phyloP scores from a whole-genome alignment of 2,888 invertebrate genomes.

The Hirtodrosophila histrioides region DNA sequence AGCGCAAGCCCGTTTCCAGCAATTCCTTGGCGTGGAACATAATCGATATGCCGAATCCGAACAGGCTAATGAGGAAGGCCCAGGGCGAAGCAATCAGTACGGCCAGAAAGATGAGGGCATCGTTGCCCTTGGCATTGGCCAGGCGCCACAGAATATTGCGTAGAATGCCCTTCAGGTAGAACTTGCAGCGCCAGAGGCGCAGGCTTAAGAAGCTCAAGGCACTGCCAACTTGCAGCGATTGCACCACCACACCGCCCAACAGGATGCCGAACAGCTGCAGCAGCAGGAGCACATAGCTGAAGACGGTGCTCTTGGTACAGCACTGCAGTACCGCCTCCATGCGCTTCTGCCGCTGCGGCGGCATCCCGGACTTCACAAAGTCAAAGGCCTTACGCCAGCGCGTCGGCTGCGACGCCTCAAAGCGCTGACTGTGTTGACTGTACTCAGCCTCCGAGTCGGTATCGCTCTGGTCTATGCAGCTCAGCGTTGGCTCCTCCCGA shows the following conservation, averaged over 20 bases:
- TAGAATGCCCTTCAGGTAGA: conserved; percentile 52
- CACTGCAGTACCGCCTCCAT: conserved; percentile 11
- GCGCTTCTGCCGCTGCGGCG: conserved; percentile 35
- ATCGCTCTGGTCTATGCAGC: conserved; percentile 35
- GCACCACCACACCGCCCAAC: background rate
- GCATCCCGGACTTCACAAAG: conserved; percentile 15
- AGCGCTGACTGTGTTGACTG: conserved; percentile 19
- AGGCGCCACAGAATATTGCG: conserved; percentile 76
- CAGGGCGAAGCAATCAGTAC: conserved; percentile 61
- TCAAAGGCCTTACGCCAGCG: conserved; percentile 15
- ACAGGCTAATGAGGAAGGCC: conserved; percentile 62
- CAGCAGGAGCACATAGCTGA: conserved; percentile 44
- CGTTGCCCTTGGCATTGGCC: conserved; percentile 70
- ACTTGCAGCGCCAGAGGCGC: conserved; percentile 54
- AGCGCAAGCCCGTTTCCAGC: conserved; percentile 1
- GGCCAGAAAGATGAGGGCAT: conserved; percentile 57
- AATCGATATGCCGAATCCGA: conserved; percentile 63
- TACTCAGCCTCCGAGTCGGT: conserved; percentile 74
- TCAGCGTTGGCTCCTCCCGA: background rate
- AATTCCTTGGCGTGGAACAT: conserved; percentile 18
- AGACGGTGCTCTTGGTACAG: conserved; percentile 8
- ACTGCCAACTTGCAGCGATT: conserved; percentile 1
- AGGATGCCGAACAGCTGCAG: conserved; percentile 42
- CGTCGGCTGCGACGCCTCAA: background rate
- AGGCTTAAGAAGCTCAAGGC: background rate